Conservation (phyloP, 1,140 invertebrate genomes). For the Delia radicum region DNA sequence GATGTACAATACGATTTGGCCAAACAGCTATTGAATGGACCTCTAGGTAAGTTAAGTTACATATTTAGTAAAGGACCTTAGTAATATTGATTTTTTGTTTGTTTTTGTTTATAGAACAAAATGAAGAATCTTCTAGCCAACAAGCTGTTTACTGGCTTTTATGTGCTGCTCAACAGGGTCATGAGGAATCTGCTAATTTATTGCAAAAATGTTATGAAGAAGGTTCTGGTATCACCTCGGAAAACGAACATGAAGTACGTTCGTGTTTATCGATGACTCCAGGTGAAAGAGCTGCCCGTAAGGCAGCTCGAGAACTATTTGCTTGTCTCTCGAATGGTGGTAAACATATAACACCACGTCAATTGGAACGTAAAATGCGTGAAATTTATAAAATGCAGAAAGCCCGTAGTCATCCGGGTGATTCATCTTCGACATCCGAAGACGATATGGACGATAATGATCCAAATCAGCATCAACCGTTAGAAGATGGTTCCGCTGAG, state of each 20-base stretch:
- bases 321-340: conserved; percentile 79
- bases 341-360: conserved; percentile 81
- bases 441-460: conserved; percentile 45
- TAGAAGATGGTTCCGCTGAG: conserved; percentile 10
- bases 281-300: conserved; percentile 80
- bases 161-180: conserved; percentile 85
- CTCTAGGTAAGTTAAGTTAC: conserved; percentile 57
- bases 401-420: conserved; percentile 48
- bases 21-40: conserved; percentile 64
- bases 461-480: not conserved
- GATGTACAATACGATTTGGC: conserved; percentile 69
- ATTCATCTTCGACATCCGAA: conserved; percentile 37
- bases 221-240: conserved; percentile 76
- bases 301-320: conserved; percentile 82
- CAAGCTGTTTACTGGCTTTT: conserved; percentile 85
- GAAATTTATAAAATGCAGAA: conserved; percentile 63
- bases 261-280: conserved; percentile 78
- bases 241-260: conserved; percentile 80
- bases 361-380: conserved; percentile 68
- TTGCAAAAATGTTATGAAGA: conserved; percentile 75
- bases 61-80: not conserved
- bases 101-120: conserved; percentile 23
- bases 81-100: not conserved
- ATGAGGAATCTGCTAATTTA: conserved; percentile 79
- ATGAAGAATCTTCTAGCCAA: conserved; percentile 58